Evolutionary conservation across 2,113 vertebrate genomes (phyloP).

Genomic region (Geothlypis trichas): DNA sequence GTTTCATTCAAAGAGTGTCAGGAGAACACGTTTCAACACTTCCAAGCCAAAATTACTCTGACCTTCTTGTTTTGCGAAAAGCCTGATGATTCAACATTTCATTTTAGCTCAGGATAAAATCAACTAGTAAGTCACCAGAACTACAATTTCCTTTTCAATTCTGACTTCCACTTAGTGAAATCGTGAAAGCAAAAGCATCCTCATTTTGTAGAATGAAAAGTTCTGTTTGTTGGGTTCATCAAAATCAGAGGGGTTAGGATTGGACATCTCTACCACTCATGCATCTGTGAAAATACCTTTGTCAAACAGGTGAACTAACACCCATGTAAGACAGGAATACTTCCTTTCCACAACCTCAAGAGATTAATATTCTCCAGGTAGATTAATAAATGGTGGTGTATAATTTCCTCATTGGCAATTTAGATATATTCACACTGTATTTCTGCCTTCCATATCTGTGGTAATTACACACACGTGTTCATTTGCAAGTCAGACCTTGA

Average conservation of each 20-base stretch:
- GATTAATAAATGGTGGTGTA: background rate
- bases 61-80: background rate
- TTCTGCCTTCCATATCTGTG: background rate
- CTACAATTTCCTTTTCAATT: background rate
- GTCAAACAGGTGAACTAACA: background rate
- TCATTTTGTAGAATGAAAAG: background rate
- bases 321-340: background rate
- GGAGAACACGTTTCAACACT: background rate
- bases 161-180: background rate
- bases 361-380: background rate
- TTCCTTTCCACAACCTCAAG: background rate
- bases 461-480: background rate
- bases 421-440: background rate
- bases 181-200: background rate
- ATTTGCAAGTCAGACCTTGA: background rate
- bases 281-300: background rate
- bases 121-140: background rate
- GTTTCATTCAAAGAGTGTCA: background rate
- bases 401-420: background rate
- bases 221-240: background rate
- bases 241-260: background rate
- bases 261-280: background rate
- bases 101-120: background rate
- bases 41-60: background rate
- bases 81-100: background rate